A percentile compares a stretch with the other conserved stretches of the same genome.
Conservation (phyloP, 2,888 invertebrate genomes). For the Clivina fossor region DNA sequence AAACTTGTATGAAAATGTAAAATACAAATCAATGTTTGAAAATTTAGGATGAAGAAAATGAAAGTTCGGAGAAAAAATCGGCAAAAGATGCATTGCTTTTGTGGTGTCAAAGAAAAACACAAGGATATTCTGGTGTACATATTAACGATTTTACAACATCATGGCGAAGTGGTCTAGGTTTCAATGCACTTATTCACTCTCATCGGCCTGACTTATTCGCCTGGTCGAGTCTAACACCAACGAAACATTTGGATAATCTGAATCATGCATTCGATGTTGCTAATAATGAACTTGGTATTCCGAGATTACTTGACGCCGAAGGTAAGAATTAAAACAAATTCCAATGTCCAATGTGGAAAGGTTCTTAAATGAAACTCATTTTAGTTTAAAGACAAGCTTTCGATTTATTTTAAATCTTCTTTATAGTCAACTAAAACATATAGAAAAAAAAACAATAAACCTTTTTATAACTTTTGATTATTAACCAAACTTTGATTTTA, state of each 20-base stretch:
- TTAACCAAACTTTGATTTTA: too few species aligned
- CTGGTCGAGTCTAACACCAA: conserved; percentile 76
- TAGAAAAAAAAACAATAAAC: too few species aligned
- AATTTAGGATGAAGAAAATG: conserved; percentile 89
- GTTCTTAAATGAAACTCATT: too few species aligned
- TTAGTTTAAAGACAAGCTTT: too few species aligned
- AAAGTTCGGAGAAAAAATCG: conserved; percentile 96
- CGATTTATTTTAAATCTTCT: too few species aligned
- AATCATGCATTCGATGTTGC: conserved; percentile 98
- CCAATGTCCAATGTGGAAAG: too few species aligned
- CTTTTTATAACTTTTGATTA: too few species aligned
- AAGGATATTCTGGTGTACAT: conserved; percentile 87
- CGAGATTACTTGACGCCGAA: conserved; percentile 91
- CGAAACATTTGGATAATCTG: conserved; percentile 89
- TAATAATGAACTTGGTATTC: conserved; percentile 89
- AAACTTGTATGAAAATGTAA: too few species aligned
- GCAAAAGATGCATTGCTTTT: conserved; percentile 97
- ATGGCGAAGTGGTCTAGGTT: conserved; percentile 95
- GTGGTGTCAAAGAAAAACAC: conserved; percentile 98
- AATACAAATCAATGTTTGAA: too few species aligned
- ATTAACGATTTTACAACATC: conserved; percentile 90
- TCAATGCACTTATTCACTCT: conserved; percentile 97
- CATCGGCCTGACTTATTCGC: conserved; percentile 95
- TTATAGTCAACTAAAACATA: too few species aligned
- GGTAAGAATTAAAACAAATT: conserved; percentile 60